Base-by-base conservation (phyloP, 2,797 vertebrate species). In the Kryptopterus vitreolus region DNA sequence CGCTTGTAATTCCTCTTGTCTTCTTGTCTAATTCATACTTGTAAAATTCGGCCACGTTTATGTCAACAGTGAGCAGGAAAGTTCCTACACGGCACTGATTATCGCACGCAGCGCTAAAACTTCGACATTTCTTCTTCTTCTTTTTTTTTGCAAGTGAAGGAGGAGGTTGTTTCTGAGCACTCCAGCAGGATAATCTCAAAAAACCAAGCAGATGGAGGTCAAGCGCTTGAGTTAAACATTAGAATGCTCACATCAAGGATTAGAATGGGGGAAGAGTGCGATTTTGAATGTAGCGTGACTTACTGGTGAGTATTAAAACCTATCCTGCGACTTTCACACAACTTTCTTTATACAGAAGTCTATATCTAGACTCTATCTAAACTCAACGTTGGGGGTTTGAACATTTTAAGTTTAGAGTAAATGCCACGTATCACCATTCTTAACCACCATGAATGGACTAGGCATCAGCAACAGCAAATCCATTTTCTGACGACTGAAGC, bases 11-110 rank as follows among this genome's bases (percentile, higher is more conserved):
- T 59, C 87, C 87, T 88, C 86, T 93, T 90, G 89, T 91, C 86
- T 89, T 90, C 89, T 83, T 88, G 82, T 90, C 88, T 87, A 91
- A 91, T 93, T 92, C 90, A 88, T 55, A 87, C 92, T 90, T 86
- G 85, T 87, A 86, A 79, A 12, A 87, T 81, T 58, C 81, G 83
- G 81, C 86, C 78, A 80, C 81, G 88, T 89, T 88, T 85, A 79
- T 85, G 87, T 87, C 87, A 78, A 81, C 78, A 77, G 87, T 85
- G 79, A 76, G 20, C 24, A 38, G 11, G 89, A 90, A 91, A 90
- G 87, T 91, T 87, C 86, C 90, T 87, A 90, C 89, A 85, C 89
- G 83, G 55, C 78, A 88, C 85, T 82, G 86, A 88, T 82, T 88
- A 83, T 50, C 22, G 18, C 4, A 2, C 46, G 22, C 46, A 43